Base-by-base conservation (phyloP, 2,797 vertebrate species). In the Aselliscus stoliczkanus region DNA sequence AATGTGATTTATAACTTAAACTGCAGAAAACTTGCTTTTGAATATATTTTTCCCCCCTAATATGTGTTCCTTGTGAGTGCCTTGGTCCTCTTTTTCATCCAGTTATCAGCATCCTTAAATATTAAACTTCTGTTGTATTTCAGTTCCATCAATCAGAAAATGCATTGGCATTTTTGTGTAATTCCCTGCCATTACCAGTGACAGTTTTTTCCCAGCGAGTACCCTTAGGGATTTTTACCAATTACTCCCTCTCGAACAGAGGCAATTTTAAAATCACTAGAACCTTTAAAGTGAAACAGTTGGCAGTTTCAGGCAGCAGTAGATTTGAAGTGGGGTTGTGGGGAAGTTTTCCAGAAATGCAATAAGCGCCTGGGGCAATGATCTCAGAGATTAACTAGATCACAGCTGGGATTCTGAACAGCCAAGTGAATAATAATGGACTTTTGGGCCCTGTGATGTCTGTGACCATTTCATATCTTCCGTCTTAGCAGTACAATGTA, bases 251-350 rank as follows among this genome's bases (percentile, higher is more conserved):
- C 50, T 93, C 69, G 97, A 96, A 95, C 52, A 52, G 75, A 96
- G 75, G 56, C 60, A 82, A 92, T 96, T 96, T 96, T 21, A 47
- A 96, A 97, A 96, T 93, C 65, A 94, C 29, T 76, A 76, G 72
- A 42, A 47, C 93, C 92, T 95, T 88, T 87, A 86, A 93, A 94
- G 87, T 54, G 5, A 90, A 93, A 50, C 34, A 69, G 34, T 87
- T 88, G 47, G 86, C 44, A 80, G 62, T 83, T 65, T 86, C 47
- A 86, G 60, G 67, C 29, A 80, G 70, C 37, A 86, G 21, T 87
- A 79, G 37, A 94, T 81, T 60, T 85, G 54, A 91, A 89, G 54
- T 37, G 5, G 50, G 31, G 21, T 44, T 95, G 23, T 67, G 18
- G 67, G 64, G 42, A 75, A 12, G 34, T 70, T 93, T 93, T 81